A percentile compares a stretch with the other conserved stretches of the same genome.
phyloP scores from a whole-genome alignment of 2,113 vertebrate genomes.

The Syngnathus scovelli region DNA sequence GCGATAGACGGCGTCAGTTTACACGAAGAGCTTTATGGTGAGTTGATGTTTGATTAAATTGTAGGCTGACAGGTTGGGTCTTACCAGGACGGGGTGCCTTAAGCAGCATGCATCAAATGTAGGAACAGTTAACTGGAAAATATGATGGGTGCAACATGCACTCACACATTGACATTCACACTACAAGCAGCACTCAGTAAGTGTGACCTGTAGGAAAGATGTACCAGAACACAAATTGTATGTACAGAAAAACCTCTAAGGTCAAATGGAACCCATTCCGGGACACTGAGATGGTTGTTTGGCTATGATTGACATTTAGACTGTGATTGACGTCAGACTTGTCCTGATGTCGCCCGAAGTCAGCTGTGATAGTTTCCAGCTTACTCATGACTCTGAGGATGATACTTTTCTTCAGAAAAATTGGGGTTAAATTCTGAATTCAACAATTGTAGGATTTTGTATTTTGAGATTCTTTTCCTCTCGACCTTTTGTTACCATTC shows the following conservation, averaged over 20 bases:
- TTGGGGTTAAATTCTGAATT: too few relatives aligned
- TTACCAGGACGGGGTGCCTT: constrained; percentile 84
- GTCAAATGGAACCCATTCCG: not conserved
- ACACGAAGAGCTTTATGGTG: not conserved
- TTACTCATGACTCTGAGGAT: too few relatives aligned
- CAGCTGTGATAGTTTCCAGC: too few relatives aligned
- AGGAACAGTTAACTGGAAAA: constrained; percentile 96
- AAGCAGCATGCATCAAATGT: constrained; percentile 96
- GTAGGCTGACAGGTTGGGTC: constrained; percentile 54
- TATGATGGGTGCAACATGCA: constrained; percentile 78
- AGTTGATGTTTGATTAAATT: not conserved
- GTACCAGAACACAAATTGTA: constrained; percentile 3
- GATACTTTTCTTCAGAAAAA: too few relatives aligned
- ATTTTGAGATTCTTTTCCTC: too few relatives aligned
- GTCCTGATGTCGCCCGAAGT: too few relatives aligned
- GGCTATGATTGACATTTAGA: not conserved
- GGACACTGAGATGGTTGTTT: not conserved
- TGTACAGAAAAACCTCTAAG: not conserved
- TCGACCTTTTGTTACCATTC: too few relatives aligned
- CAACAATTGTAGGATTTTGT: too few relatives aligned
- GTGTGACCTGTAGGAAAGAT: constrained; percentile 26
- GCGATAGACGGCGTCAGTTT: constrained; percentile 15
- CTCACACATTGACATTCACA: constrained; percentile 44
- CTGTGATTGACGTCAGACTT: too few relatives aligned
- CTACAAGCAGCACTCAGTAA: constrained; percentile 31